phyloP scores from a whole-genome alignment of 2,113 vertebrate species.

The Oncorhynchus tshawytscha region DNA sequence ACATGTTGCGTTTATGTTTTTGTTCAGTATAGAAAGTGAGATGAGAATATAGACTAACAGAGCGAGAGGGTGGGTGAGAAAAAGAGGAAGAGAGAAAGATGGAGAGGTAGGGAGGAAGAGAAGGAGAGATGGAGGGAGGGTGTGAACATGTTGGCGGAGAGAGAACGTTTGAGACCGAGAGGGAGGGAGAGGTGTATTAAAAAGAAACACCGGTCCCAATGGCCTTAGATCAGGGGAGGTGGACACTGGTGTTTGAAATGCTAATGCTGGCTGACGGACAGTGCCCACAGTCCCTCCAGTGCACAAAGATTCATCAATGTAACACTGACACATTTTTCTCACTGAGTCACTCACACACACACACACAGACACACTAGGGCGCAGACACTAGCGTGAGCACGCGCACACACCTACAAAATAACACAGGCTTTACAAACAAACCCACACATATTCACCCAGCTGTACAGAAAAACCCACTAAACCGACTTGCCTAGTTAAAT shows the following conservation, averaged over 20 bases:
- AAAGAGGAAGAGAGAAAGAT: not conserved
- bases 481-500: no score
- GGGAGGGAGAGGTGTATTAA: not conserved
- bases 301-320: conserved; percentile 12
- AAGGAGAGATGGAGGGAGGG: not conserved
- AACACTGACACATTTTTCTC: not conserved
- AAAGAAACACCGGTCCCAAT: not conserved
- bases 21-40: no score
- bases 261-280: conserved; percentile 28
- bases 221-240: conserved; percentile 26
- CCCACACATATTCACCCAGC: not conserved
- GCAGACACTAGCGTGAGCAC: not conserved
- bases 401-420: not conserved
- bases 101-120: not conserved
- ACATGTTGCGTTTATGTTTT: no score
- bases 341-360: not conserved
- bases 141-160: not conserved
- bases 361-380: not conserved
- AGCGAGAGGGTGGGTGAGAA: not conserved
- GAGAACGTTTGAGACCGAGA: not conserved
- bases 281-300: not conserved
- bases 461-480: not conserved
- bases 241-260: conserved; percentile 33
- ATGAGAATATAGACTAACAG: not conserved
- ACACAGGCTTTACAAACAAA: not conserved